phyloP scores from a whole-genome alignment of 1,140 invertebrate species.

The Temnothorax longispinosus region DNA sequence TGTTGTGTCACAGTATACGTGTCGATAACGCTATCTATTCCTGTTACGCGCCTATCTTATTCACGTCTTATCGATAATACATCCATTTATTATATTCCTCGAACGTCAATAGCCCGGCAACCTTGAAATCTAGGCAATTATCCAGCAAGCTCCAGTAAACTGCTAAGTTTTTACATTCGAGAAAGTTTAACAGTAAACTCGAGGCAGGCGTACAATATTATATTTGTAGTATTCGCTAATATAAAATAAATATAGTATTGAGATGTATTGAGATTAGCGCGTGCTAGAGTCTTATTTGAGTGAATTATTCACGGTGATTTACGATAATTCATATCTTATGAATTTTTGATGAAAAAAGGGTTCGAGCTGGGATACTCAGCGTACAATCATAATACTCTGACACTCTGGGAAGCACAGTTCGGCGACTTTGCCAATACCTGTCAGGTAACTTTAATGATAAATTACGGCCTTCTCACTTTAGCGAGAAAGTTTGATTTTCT shows the following conservation, averaged over 20 bases:
- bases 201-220: background rate
- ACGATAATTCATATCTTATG: conserved; percentile 11
- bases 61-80: background rate
- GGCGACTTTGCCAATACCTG: conserved; percentile 96
- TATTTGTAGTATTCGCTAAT: background rate
- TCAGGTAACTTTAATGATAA: conserved; percentile 67
- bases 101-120: too few relatives aligned
- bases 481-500: background rate
- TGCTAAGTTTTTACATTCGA: background rate
- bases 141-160: background rate
- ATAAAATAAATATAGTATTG: background rate
- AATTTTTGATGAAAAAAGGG: conserved; percentile 80
- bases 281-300: background rate
- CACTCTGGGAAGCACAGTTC: conserved; percentile 97
- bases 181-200: background rate
- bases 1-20: background rate
- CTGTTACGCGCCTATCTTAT: background rate
- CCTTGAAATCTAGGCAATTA: background rate
- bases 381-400: conserved; percentile 92
- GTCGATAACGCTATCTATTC: background rate
- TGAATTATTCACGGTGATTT: background rate
- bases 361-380: conserved; percentile 95
- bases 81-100: background rate
- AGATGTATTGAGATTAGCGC: background rate
- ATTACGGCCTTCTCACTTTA: background rate